phyloP scores from a whole-genome alignment of 1,140 invertebrate species.

The Coelopa frigida region DNA sequence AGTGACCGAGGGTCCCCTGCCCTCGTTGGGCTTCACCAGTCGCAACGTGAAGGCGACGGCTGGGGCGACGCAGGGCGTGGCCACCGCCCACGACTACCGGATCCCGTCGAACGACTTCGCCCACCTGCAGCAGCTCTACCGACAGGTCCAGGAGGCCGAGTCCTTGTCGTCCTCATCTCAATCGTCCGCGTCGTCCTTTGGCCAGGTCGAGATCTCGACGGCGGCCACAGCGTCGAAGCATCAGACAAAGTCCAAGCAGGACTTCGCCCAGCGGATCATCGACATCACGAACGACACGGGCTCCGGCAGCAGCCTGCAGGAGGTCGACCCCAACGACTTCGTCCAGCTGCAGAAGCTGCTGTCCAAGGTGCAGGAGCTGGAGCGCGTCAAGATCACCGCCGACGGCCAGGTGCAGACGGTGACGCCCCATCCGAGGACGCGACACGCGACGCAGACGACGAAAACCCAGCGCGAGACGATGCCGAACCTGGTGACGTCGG shows the following conservation, averaged over 20 bases:
- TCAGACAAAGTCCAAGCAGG: constrained; percentile 1
- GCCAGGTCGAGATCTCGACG: constrained; percentile 31
- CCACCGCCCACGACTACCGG: not conserved
- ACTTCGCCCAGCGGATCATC: constrained; percentile 16
- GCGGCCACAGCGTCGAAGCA: constrained; percentile 26
- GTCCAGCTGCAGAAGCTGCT: constrained; percentile 39
- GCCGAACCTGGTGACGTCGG: constrained; percentile 24
- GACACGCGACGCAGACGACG: not conserved
- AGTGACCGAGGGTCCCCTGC: constrained; percentile 12
- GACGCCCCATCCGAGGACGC: constrained; percentile 3
- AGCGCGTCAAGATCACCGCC: constrained; percentile 33
- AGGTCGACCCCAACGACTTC: constrained; percentile 38
- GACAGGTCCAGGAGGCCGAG: constrained; percentile 10
- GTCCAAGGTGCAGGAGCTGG: constrained; percentile 39
- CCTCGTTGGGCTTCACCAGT: constrained; percentile 27
- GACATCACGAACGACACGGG: constrained; percentile 30
- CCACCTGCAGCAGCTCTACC: constrained; percentile 25
- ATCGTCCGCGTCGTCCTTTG: not conserved
- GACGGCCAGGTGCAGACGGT: constrained; percentile 1
- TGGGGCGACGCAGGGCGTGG: too few species aligned
- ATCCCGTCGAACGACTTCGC: constrained; percentile 36
- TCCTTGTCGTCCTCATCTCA: not conserved
- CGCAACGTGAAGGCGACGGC: constrained; percentile 24
- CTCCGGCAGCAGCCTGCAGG: constrained; percentile 16
- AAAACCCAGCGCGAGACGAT: too few species aligned